Conservation (phyloP, 2,113 vertebrate species). For the Seriola rivoliana region DNA sequence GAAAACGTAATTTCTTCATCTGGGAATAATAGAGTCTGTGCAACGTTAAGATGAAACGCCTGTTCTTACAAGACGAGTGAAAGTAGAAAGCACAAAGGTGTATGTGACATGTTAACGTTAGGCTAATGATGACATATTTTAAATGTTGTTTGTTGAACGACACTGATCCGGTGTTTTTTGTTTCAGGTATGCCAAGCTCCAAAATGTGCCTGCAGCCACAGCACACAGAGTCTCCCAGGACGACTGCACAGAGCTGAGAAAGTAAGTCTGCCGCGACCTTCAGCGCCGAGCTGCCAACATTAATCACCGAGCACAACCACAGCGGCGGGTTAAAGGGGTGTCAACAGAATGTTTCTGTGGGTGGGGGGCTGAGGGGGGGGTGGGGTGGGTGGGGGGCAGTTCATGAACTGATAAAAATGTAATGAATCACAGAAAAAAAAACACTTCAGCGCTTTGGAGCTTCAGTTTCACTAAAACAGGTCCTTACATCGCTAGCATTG, state of each 20-base stretch:
- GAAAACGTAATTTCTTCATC: too few relatives aligned
- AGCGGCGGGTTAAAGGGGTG: not conserved
- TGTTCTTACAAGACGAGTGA: too few relatives aligned
- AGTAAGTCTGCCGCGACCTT: slow-evolving; percentile 84
- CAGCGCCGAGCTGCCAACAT: slow-evolving; percentile 7
- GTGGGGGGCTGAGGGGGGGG: too few relatives aligned
- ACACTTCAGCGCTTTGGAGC: not conserved
- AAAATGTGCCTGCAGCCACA: slow-evolving; percentile 85
- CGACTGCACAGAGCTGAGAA: slow-evolving; percentile 91
- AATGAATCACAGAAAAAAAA: slow-evolving; percentile 8
- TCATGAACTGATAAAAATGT: slow-evolving; percentile 24
- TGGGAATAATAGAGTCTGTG: too few relatives aligned
- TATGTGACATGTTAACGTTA: too few relatives aligned
- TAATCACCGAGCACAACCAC: slow-evolving; percentile 17
- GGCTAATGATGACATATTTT: too few relatives aligned
- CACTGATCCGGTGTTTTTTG: not conserved
- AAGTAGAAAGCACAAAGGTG: too few relatives aligned
- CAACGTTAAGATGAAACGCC: too few relatives aligned
- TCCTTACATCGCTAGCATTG: too few relatives aligned
- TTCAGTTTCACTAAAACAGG: not conserved
- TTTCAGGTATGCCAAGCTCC: slow-evolving; percentile 91
- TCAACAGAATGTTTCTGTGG: too few relatives aligned
- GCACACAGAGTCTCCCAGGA: slow-evolving; percentile 88
- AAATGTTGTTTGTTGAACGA: too few relatives aligned
- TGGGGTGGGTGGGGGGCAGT: too few relatives aligned